Percentiles rank a stretch among this genome's conserved stretches.
Evolutionary conservation across 1,140 invertebrate genomes (phyloP).

Genomic region (Andricus grossulariae): DNA sequence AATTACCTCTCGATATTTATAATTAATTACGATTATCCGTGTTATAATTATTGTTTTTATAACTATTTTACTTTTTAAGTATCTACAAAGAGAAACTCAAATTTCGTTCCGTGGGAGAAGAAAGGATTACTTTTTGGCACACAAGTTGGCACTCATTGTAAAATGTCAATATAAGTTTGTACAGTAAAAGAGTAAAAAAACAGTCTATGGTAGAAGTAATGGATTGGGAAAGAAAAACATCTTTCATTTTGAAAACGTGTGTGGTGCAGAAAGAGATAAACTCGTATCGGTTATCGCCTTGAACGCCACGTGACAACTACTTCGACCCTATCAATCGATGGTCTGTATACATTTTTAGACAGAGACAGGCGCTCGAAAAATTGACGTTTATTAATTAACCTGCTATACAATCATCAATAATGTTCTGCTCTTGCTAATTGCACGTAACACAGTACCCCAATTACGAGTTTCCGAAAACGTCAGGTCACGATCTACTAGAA

Average conservation of each 20-base stretch:
- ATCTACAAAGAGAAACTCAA: constrained; percentile 9
- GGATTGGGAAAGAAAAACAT: not conserved
- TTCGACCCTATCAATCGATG: not conserved
- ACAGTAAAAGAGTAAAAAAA: not conserved
- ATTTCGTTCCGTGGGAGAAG: not conserved
- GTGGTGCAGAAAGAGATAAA: not conserved
- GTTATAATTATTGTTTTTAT: not conserved
- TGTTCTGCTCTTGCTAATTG: constrained; percentile 5
- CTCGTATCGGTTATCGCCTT: not conserved
- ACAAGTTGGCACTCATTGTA: not conserved
- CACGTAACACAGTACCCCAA: constrained; percentile 2
- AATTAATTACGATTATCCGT: constrained; percentile 10
- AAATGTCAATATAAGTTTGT: not conserved
- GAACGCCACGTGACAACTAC: not conserved
- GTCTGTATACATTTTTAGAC: constrained; percentile 5
- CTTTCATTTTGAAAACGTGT: not conserved
- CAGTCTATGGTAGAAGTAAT: not conserved
- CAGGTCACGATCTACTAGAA: not conserved
- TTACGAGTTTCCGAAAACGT: constrained; percentile 4
- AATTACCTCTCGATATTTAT: constrained; percentile 23
- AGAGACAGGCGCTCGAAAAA: constrained; percentile 3
- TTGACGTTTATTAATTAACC: constrained; percentile 12
- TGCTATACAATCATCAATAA: constrained; percentile 2
- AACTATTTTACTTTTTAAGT: constrained; percentile 1
- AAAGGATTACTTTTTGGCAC: constrained; percentile 9